phyloP scores from a whole-genome alignment of 2,888 invertebrate genomes.

The Hirtodrosophila trivittata region DNA sequence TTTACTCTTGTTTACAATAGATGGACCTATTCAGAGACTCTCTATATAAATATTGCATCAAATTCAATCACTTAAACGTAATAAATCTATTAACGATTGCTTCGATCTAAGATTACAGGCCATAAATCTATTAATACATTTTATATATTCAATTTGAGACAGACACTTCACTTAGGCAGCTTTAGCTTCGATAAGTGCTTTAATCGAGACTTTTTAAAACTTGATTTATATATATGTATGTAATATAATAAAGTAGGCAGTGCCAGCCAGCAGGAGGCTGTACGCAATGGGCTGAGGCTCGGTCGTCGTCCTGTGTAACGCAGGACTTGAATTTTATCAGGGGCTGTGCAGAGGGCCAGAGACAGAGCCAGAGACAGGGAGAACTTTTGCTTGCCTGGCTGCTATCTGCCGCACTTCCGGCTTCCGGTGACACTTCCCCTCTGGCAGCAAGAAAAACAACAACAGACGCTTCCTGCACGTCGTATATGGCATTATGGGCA shows the following conservation, averaged over 20 bases:
- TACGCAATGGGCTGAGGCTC: not conserved
- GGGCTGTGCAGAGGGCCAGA: constrained; percentile 38
- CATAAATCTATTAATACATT: too few relatives aligned
- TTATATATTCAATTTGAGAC: too few relatives aligned
- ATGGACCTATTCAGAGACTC: too few relatives aligned
- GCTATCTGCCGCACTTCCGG: constrained; percentile 76
- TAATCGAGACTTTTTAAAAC: too few relatives aligned
- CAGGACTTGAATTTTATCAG: constrained; percentile 4
- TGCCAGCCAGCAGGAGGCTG: too few relatives aligned
- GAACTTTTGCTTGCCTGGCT: constrained; percentile 62
- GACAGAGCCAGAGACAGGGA: constrained; percentile 41
- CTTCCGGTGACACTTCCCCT: constrained; percentile 72
- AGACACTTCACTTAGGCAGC: too few relatives aligned
- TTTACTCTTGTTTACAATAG: too few relatives aligned
- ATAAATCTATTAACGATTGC: too few relatives aligned
- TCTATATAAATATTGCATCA: too few relatives aligned
- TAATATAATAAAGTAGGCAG: not conserved
- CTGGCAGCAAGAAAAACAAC: constrained; percentile 28
- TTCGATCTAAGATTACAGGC: too few relatives aligned
- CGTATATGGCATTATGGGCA: constrained; percentile 75
- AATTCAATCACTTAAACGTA: too few relatives aligned
- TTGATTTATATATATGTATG: not conserved
- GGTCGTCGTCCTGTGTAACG: constrained; percentile 13
- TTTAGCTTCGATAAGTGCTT: too few relatives aligned
- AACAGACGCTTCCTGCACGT: constrained; percentile 66